phyloP scores from a whole-genome alignment of 2,797 vertebrate species.

The Oreochromis grahami region DNA sequence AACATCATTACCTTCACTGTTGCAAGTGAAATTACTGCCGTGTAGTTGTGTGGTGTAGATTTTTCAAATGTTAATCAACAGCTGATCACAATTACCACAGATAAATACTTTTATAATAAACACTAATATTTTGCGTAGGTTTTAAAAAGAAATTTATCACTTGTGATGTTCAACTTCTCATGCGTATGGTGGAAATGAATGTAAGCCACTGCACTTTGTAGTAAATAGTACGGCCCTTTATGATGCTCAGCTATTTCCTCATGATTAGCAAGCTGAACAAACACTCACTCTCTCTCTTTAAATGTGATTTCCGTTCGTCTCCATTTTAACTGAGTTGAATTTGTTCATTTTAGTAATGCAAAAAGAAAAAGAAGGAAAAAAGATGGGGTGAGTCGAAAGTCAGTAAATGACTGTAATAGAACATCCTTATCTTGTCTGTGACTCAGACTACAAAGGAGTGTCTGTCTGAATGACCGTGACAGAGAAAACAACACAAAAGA shows the following conservation, averaged over 20 bases:
- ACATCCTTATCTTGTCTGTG: slow-evolving; percentile 36
- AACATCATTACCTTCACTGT: neutral
- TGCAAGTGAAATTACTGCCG: neutral
- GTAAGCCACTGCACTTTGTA: neutral
- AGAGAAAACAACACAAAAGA: slow-evolving; percentile 8
- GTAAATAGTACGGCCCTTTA: neutral
- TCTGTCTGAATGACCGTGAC: slow-evolving; percentile 9
- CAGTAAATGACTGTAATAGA: slow-evolving; percentile 30
- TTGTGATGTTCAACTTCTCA: neutral
- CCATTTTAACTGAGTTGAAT: neutral
- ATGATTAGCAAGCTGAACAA: slow-evolving; percentile 29
- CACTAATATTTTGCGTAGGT: neutral
- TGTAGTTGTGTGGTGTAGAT: neutral
- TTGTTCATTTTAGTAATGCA: neutral
- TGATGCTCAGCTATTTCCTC: slow-evolving; percentile 12
- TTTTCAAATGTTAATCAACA: neutral
- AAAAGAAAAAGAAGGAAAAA: neutral
- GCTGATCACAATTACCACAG: neutral
- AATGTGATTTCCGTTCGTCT: neutral
- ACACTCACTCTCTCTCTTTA: neutral
- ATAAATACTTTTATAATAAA: neutral
- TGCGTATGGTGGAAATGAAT: neutral
- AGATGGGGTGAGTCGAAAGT: neutral
- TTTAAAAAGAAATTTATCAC: neutral
- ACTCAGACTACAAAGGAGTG: neutral